A percentile compares a stretch with the other conserved stretches of the same genome.
These are phyloP conservation scores for Bilobella aurantiaca DNA, from an alignment of 1,140 invertebrate species.

Conservation along the genomic window DNA sequence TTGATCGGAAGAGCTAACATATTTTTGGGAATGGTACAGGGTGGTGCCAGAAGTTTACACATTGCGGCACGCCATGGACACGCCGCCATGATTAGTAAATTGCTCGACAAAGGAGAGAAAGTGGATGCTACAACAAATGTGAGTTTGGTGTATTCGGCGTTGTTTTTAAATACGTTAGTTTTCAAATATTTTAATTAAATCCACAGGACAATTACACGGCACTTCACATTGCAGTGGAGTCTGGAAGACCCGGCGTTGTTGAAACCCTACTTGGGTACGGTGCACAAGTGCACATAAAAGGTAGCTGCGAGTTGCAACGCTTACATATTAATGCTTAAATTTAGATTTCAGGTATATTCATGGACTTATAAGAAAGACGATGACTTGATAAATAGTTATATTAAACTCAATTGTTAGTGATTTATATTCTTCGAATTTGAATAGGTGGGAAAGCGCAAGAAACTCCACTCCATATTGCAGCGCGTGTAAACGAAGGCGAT, in stretches of 20 bases:
- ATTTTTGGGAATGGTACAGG: slow-evolving; percentile 45
- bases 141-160: slow-evolving; percentile 38
- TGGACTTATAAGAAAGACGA: too few species aligned
- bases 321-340: too few species aligned
- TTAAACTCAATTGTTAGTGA: too few species aligned
- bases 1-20: too few species aligned
- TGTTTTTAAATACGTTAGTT: neutral
- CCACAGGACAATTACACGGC: slow-evolving; percentile 90
- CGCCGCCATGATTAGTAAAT: slow-evolving; percentile 90
- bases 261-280: slow-evolving; percentile 93
- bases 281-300: slow-evolving; percentile 90
- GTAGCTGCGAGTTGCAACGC: slow-evolving; percentile 37
- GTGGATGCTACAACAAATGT: slow-evolving; percentile 91
- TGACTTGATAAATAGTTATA: too few species aligned
- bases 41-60: slow-evolving; percentile 81
- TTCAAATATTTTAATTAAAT: too few species aligned
- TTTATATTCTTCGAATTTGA: too few species aligned
- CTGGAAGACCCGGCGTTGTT: slow-evolving; percentile 86
- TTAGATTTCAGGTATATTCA: too few species aligned
- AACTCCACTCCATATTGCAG: slow-evolving; percentile 90
- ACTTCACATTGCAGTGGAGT: slow-evolving; percentile 96
- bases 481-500: slow-evolving; percentile 82
- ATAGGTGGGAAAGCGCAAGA: slow-evolving; percentile 67
- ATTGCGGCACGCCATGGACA: slow-evolving; percentile 87
- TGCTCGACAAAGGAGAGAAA: slow-evolving; percentile 89